Conservation (phyloP, 2,797 vertebrate species). For the Gymnothorax reevesii region DNA sequence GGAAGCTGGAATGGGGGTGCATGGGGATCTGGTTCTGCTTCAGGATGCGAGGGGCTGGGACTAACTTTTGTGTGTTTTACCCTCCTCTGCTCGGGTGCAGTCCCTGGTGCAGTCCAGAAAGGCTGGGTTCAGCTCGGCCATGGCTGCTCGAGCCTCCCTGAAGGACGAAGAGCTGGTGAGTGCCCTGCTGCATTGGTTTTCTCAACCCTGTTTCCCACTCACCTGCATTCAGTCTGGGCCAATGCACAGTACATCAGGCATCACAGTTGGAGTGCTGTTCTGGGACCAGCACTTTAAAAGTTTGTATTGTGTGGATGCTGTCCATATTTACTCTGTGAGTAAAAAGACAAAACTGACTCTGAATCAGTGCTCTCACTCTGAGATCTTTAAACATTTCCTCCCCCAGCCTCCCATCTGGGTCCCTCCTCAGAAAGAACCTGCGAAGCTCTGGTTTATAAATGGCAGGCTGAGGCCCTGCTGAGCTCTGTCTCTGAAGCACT, state of each 20-base stretch:
- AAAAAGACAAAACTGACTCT: neutral
- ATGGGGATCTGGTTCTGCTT: neutral
- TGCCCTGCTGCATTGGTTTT: conserved; percentile 20
- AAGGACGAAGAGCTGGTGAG: conserved; percentile 96
- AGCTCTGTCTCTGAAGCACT: neutral
- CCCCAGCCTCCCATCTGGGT: too few species aligned
- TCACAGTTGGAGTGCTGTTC: neutral
- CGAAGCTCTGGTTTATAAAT: neutral
- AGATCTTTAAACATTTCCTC: neutral
- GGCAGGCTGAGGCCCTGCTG: neutral
- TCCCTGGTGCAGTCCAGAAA: conserved; percentile 95
- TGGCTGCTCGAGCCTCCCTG: conserved; percentile 88
- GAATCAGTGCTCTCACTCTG: neutral
- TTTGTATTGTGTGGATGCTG: neutral
- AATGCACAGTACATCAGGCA: neutral
- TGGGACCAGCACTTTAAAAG: neutral
- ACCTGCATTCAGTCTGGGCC: neutral
- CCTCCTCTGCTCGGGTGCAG: conserved; percentile 57
- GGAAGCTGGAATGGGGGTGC: neutral
- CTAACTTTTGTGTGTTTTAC: conserved; percentile 3
- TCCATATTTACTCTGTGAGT: neutral
- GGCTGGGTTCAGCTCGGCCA: conserved; percentile 85
- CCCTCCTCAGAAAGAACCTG: neutral
- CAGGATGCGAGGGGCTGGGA: neutral
- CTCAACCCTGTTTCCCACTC: neutral